Percentiles rank a stretch among this genome's conserved stretches.
These are phyloP conservation scores for Cosmia trapezina DNA, from an alignment of 2,888 invertebrate genomes.

Conservation along the genomic window DNA sequence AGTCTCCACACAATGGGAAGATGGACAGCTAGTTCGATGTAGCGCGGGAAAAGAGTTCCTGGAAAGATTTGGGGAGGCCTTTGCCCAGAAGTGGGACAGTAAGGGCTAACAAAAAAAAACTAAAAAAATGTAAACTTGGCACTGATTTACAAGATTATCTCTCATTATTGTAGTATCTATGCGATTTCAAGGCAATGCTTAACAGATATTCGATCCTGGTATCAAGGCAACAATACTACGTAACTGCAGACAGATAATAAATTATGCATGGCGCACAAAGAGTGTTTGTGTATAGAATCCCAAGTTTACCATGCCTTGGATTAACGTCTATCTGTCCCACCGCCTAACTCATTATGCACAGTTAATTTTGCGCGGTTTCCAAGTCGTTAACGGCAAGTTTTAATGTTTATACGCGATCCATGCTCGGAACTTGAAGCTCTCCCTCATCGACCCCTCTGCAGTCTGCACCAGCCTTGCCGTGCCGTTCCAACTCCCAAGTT, in stretches of 20 bases:
- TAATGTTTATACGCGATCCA: conserved; percentile 65
- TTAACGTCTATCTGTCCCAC: conserved; percentile 69
- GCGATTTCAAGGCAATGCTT: conserved; percentile 71
- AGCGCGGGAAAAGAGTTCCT: neutral
- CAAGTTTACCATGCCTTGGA: conserved; percentile 69
- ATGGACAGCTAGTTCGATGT: neutral
- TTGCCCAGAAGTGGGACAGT: neutral
- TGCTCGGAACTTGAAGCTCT: conserved; percentile 51
- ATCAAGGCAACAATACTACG: conserved; percentile 73
- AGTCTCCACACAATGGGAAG: too few relatives aligned
- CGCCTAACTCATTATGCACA: conserved; percentile 74
- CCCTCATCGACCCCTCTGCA: conserved; percentile 33
- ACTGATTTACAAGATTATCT: conserved; percentile 60
- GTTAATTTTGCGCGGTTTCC: conserved; percentile 75
- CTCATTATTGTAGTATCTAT: conserved; percentile 64
- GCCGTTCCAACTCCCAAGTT: conserved; percentile 25
- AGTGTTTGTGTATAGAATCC: conserved; percentile 66
- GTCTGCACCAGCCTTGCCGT: conserved; percentile 23
- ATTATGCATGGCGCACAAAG: conserved; percentile 71
- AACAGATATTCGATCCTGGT: conserved; percentile 74
- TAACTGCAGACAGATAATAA: conserved; percentile 70
- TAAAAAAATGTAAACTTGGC: neutral
- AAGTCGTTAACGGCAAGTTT: conserved; percentile 72
- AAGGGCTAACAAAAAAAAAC: neutral
- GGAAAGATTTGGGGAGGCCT: neutral